Evolutionary conservation across 2,797 vertebrate species (phyloP).

Genomic region (Macrochelys suwanniensis): DNA sequence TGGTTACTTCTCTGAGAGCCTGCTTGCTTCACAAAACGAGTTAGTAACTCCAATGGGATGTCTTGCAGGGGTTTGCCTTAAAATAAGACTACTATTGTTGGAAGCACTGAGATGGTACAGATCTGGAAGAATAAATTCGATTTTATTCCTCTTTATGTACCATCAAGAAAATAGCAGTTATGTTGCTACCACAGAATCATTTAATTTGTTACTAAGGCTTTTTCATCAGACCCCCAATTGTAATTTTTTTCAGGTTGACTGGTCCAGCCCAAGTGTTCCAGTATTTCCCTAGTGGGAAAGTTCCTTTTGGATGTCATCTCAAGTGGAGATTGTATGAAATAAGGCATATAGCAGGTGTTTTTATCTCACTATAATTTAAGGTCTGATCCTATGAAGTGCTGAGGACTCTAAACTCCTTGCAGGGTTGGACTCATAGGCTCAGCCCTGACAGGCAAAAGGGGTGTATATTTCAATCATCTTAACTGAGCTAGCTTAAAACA

Average conservation of each 20-base stretch:
- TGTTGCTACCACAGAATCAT: not conserved
- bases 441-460: not conserved
- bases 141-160: not conserved
- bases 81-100: not conserved
- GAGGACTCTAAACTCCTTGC: not conserved
- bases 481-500: not conserved
- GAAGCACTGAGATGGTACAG: not conserved
- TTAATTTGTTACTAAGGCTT: not conserved
- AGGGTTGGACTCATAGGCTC: not conserved
- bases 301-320: not conserved
- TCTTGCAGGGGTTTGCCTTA: not conserved
- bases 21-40: fast-evolving
- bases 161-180: too few species aligned
- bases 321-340: not conserved
- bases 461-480: not conserved
- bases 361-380: not conserved
- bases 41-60: not conserved
- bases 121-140: not conserved
- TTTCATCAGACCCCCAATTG: not conserved
- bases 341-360: not conserved
- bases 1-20: not conserved
- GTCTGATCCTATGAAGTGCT: not conserved
- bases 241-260: not conserved
- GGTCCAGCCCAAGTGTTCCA: not conserved
- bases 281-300: not conserved